These are phyloP conservation scores for Rhodeus uyekii DNA, from an alignment of 2,797 vertebrate species.

Conservation along the genomic window DNA sequence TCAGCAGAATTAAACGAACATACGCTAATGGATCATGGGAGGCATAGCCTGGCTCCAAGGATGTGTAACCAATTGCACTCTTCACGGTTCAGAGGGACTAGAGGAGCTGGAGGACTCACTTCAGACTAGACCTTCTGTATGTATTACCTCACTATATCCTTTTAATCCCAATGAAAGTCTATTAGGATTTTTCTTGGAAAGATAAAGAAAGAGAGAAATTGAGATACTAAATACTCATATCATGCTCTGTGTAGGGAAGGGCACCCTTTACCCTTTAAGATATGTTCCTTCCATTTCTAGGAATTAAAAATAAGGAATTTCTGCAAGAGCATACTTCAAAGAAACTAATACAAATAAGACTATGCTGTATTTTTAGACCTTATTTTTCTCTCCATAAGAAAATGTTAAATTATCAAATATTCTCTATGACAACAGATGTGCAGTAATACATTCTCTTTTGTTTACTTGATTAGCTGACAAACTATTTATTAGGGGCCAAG, in stretches of 20 bases:
- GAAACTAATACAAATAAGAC: too few relatives aligned
- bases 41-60: constrained; percentile 48
- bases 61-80: constrained; percentile 66
- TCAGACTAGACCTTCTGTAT: constrained; percentile 37
- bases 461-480: too few relatives aligned
- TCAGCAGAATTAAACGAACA: constrained; percentile 71
- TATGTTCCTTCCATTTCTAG: too few relatives aligned
- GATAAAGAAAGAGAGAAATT: constrained; percentile 3
- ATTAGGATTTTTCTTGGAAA: constrained; percentile 7
- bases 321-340: too few relatives aligned
- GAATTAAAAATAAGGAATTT: too few relatives aligned
- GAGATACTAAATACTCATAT: not conserved
- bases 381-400: too few relatives aligned
- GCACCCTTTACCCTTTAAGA: too few relatives aligned
- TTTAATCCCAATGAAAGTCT: constrained; percentile 32
- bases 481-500: too few relatives aligned
- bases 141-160: constrained; percentile 1
- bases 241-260: not conserved
- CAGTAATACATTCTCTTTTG: too few relatives aligned
- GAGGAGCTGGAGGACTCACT: constrained; percentile 35
- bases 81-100: constrained; percentile 56
- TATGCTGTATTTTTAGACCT: too few relatives aligned
- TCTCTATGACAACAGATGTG: too few relatives aligned
- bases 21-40: constrained; percentile 63
- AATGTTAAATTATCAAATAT: too few relatives aligned